Evolutionary conservation across 1,140 invertebrate genomes (phyloP).

Genomic region (Drosophila bipectinata): DNA sequence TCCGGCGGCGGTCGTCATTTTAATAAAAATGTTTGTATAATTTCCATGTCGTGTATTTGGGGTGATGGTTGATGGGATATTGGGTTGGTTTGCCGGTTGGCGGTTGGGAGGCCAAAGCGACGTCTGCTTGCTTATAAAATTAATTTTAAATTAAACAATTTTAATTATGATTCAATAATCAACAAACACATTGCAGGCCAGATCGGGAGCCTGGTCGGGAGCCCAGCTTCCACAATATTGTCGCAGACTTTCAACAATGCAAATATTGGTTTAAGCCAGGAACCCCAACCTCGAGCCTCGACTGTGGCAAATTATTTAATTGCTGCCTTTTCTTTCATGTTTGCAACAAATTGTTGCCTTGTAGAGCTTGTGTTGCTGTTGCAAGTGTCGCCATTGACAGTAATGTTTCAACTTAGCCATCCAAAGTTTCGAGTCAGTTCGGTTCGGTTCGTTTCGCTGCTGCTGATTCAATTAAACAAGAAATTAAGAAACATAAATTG

Average conservation of each 20-base stretch:
- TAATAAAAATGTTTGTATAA: slow-evolving; percentile 66
- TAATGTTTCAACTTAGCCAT: slow-evolving; percentile 18
- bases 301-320: slow-evolving; percentile 49
- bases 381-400: slow-evolving; percentile 30
- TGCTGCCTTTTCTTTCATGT: slow-evolving; percentile 42
- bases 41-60: slow-evolving; percentile 30
- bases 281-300: background rate
- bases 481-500: slow-evolving; percentile 27
- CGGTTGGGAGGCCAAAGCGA: background rate
- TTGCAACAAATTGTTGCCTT: slow-evolving; percentile 31
- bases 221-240: slow-evolving; percentile 32
- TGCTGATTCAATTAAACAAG: slow-evolving; percentile 53
- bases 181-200: slow-evolving; percentile 39
- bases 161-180: slow-evolving; percentile 68
- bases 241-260: slow-evolving; percentile 52
- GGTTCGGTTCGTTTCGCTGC: slow-evolving; percentile 26
- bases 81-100: background rate
- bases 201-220: background rate
- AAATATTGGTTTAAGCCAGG: slow-evolving; percentile 49
- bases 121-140: slow-evolving; percentile 56
- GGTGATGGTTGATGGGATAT: background rate
- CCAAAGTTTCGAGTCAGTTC: slow-evolving; percentile 34
- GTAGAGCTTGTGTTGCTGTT: background rate
- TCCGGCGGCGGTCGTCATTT: slow-evolving; percentile 57
- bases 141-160: slow-evolving; percentile 71